Conservation (phyloP, 2,888 invertebrate genomes). For the Matsumyia berberina region DNA sequence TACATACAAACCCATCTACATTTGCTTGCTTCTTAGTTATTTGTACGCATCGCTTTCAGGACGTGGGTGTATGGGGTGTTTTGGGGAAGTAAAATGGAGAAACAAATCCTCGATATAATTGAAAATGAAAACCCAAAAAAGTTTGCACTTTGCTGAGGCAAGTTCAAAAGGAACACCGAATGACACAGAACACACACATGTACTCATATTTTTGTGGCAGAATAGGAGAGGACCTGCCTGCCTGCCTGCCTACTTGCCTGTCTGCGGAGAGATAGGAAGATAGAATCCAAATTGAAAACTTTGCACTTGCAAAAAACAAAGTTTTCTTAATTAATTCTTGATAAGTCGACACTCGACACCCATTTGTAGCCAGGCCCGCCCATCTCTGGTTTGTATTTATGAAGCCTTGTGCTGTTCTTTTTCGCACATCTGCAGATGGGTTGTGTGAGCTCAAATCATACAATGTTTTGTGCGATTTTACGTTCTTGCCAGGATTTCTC, state of each 20-base stretch:
- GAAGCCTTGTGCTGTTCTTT: conserved; percentile 34
- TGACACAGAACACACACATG: conserved; percentile 31
- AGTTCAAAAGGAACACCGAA: conserved; percentile 52
- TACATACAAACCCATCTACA: background rate
- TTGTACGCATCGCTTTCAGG: conserved; percentile 1
- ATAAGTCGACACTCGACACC: conserved; percentile 72
- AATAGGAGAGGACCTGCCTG: conserved; percentile 17
- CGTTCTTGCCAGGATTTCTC: conserved; percentile 43
- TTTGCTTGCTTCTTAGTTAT: conserved; percentile 1
- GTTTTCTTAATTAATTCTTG: conserved; percentile 77
- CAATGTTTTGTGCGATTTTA: conserved; percentile 42
- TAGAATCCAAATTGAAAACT: conserved; percentile 73
- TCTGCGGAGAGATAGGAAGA: conserved; percentile 51
- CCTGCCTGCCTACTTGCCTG: conserved; percentile 1
- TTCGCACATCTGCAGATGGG: conserved; percentile 46
- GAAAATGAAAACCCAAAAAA: conserved; percentile 74
- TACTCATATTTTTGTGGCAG: background rate
- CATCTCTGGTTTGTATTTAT: conserved; percentile 17
- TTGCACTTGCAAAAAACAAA: conserved; percentile 73
- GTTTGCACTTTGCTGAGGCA: conserved; percentile 53
- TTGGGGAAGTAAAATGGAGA: conserved; percentile 44
- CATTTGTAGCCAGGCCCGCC: conserved; percentile 3
- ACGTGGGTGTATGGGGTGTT: background rate
- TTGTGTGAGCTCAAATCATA: background rate
- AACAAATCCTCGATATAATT: conserved; percentile 74